phyloP scores from a whole-genome alignment of 2,888 invertebrate species.

The Blastobasis lacticolella region DNA sequence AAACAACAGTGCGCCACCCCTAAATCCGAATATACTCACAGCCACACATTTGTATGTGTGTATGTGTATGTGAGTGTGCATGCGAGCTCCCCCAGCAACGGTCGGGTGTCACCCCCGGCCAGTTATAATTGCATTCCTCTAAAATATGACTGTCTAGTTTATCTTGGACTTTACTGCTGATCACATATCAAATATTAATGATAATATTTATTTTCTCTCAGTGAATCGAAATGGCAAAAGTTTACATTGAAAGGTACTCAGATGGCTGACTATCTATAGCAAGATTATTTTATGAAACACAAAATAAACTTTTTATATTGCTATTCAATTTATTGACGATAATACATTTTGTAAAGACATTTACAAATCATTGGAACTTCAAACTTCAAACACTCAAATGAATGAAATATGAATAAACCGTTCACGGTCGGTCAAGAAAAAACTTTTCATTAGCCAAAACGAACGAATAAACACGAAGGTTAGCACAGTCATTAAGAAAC shows the following conservation, averaged over 20 bases:
- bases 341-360: no score
- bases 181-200: background rate
- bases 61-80: constrained; percentile 36
- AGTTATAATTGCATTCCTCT: constrained; percentile 70
- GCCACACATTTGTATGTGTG: constrained; percentile 48
- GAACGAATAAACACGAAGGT: constrained; percentile 30
- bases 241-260: background rate
- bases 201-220: background rate
- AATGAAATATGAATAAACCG: no score
- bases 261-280: no score
- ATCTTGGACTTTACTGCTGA: background rate
- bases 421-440: constrained; percentile 5
- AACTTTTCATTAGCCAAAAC: constrained; percentile 26
- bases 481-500: constrained; percentile 59
- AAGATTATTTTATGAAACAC: no score
- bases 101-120: constrained; percentile 42
- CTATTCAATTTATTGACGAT: no score
- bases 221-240: background rate
- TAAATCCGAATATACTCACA: no score
- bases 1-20: no score
- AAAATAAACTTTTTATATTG: no score
- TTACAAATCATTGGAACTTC: no score
- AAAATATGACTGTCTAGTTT: constrained; percentile 49
- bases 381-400: no score
- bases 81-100: constrained; percentile 34